phyloP scores from a whole-genome alignment of 2,797 vertebrate species.

The Pseudochirops cupreus region DNA sequence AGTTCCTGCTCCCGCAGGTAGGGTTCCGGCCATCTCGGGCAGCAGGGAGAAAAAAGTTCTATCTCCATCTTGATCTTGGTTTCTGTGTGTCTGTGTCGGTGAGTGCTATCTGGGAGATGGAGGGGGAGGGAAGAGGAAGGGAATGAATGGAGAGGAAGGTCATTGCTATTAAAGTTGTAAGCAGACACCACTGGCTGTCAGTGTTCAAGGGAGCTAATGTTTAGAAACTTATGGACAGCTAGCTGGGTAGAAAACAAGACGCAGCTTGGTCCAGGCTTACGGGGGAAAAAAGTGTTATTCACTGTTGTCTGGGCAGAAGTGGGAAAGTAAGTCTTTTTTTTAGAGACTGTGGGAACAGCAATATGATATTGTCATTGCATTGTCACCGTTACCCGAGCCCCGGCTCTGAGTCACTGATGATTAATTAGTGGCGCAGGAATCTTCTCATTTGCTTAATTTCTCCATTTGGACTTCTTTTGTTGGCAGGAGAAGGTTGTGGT shows the following conservation, averaged over 20 bases:
- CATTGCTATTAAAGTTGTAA: slow-evolving; percentile 1
- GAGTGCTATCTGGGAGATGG: background rate
- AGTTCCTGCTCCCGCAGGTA: slow-evolving; percentile 68
- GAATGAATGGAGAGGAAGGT: background rate
- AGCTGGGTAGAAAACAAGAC: background rate
- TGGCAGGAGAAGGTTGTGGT: slow-evolving; percentile 7
- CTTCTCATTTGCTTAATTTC: slow-evolving; percentile 3
- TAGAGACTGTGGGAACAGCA: slow-evolving; percentile 28
- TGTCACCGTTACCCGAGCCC: background rate
- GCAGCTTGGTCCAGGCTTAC: background rate
- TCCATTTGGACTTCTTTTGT: background rate
- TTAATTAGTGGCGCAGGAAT: background rate
- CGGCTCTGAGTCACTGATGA: background rate
- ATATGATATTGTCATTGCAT: background rate
- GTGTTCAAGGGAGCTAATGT: background rate
- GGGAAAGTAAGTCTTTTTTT: slow-evolving; percentile 29
- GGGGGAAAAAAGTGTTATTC: background rate
- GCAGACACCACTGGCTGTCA: background rate
- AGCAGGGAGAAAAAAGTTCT: background rate
- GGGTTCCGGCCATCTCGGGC: slow-evolving; percentile 39
- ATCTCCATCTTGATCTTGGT: background rate
- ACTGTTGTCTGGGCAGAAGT: background rate
- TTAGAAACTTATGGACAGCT: background rate
- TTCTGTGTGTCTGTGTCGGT: background rate
- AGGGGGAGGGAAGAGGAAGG: background rate